Base-by-base conservation (phyloP, 2,113 vertebrate species). In the Phrynosoma blainvillii region DNA sequence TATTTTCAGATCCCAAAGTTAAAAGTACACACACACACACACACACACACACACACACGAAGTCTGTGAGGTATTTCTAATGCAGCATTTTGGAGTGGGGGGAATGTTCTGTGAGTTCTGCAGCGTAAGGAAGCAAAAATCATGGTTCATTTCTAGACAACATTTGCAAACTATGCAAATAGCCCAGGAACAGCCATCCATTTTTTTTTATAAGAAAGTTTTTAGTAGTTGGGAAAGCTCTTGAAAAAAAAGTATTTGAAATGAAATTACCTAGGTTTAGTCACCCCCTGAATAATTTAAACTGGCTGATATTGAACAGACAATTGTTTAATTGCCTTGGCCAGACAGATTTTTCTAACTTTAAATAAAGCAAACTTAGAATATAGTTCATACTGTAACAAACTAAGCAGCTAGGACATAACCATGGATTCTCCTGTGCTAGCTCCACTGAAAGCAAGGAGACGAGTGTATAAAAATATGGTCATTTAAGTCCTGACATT, bases 1-100 rank as follows among this genome's bases (percentile, higher is more conserved):
- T 0, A 89, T 93, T 89, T 84, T 77, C 6, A 82, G 47, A 77
- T 78, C 62, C 75, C 76, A n/a, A 77, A 54, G 14, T 59, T 32
- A 20, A 59, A 85, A 32, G 27, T 40, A 47, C 18, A 20, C 2
- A 36, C 2, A 36, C 36, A 36, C 36, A 36, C 36, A 36, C 36
- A 36, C 36, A 36, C 36, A 36, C 36, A 36, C 36, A 36, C 36
- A 36, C 36, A 36, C 36, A 36, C 36, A 36, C 36, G 2, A 77
- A 40, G 40, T 18, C 73, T 12, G 9, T 32, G 18, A 40, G 4
- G 21, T 74, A 56, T 84, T 56, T 84, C 9, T 25, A 32, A 36
- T 65, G 59, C 25, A 32, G 8, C n/a, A 8, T 70, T 52, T 73
- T 40, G 32, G 30, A 36, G 20, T n/a, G 59, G 1, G 47, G 12